Evolutionary conservation across 2,113 vertebrate species (phyloP).

Genomic region (Gracilinanus agilis): DNA sequence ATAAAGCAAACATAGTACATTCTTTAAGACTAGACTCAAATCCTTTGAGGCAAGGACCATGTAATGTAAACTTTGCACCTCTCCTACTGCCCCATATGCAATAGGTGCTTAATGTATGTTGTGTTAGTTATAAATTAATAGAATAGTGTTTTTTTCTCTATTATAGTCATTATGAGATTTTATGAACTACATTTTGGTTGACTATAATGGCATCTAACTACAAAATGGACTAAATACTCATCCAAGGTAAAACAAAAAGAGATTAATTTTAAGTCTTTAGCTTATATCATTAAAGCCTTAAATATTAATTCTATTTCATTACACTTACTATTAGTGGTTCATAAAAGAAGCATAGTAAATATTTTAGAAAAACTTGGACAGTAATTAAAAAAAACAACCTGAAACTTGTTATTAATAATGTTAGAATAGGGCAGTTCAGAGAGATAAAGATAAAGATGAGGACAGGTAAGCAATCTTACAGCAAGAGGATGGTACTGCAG

Average conservation of each 20-base stretch:
- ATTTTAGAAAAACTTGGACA: constrained; percentile 1
- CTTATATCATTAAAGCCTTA: neutral
- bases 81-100: neutral
- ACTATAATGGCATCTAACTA: constrained; percentile 3
- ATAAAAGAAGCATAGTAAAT: neutral
- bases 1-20: neutral
- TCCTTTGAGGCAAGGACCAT: neutral
- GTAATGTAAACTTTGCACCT: neutral
- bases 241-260: constrained; percentile 13
- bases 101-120: neutral
- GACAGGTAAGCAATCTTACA: constrained; percentile 87
- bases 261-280: neutral
- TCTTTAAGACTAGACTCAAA: neutral
- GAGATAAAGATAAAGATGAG: neutral
- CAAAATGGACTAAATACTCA: constrained; percentile 8
- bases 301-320: neutral
- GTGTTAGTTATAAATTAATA: neutral
- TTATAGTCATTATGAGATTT: neutral
- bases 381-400: neutral
- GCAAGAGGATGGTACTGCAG: constrained; percentile 91
- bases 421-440: neutral
- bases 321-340: constrained; percentile 12
- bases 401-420: constrained; percentile 5
- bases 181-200: neutral
- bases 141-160: constrained; percentile 20